A percentile compares a stretch with the other conserved stretches of the same genome.
Evolutionary conservation across 2,888 invertebrate genomes (phyloP).

Genomic region (Caenorhabditis angaria): DNA sequence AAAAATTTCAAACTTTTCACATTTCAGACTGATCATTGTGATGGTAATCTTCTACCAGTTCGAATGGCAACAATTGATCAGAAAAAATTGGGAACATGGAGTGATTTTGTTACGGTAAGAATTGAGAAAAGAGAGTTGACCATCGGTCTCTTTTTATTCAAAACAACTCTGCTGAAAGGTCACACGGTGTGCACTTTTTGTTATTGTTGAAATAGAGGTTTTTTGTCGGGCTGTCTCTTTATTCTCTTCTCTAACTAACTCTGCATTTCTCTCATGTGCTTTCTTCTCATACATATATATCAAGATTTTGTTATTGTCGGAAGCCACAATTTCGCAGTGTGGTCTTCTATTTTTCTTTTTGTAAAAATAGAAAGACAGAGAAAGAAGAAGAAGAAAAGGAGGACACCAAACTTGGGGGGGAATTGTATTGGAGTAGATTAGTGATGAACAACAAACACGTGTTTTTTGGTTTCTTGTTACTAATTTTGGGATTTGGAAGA

Average conservation of each 20-base stretch:
- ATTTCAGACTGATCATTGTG: constrained; percentile 61
- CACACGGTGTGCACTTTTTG: constrained; percentile 48
- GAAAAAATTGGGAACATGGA: constrained; percentile 65
- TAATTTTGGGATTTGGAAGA: too few relatives aligned
- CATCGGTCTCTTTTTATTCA: constrained; percentile 37
- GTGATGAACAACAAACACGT: too few relatives aligned
- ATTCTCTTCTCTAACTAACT: neutral
- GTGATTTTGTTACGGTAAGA: constrained; percentile 21
- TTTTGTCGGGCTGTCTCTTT: too few relatives aligned
- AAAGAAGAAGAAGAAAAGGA: constrained; percentile 3
- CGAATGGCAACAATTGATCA: constrained; percentile 59
- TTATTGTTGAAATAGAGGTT: too few relatives aligned
- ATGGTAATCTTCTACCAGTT: constrained; percentile 60
- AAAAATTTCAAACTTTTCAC: neutral
- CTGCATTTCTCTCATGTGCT: neutral
- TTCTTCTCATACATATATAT: neutral
- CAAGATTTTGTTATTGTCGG: neutral
- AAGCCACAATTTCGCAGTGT: constrained; percentile 4
- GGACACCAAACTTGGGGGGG: neutral
- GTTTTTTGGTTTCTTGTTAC: too few relatives aligned
- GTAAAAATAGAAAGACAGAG: neutral
- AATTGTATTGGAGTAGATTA: too few relatives aligned
- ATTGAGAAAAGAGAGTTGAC: constrained; percentile 29
- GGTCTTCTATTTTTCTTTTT: constrained; percentile 7
- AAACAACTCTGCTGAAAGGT: constrained; percentile 32